These are phyloP conservation scores for Nipponia nippon DNA, from an alignment of 2,113 vertebrate genomes.

Conservation along the genomic window DNA sequence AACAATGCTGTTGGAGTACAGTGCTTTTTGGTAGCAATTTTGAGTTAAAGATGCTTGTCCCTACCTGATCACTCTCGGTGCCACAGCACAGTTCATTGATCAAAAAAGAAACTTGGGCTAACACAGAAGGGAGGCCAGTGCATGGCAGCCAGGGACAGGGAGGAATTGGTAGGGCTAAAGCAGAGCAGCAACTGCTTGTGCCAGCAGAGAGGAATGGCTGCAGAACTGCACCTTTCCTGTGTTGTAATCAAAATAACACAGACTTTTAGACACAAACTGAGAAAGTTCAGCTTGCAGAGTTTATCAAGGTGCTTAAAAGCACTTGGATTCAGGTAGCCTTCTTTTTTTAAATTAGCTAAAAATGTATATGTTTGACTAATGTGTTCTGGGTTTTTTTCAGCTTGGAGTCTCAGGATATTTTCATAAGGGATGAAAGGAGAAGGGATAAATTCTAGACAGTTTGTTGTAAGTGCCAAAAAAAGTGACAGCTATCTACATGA, in stretches of 20 bases:
- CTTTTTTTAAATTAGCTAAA: neutral
- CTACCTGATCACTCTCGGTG: neutral
- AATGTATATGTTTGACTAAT: neutral
- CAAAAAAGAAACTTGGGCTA: neutral
- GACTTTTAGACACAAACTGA: neutral
- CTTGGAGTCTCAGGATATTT: neutral
- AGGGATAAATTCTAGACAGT: conserved; percentile 6
- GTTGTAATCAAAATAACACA: neutral
- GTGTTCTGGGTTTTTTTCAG: neutral
- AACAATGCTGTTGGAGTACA: neutral
- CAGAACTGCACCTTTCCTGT: neutral
- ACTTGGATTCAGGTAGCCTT: neutral
- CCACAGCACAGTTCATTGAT: neutral
- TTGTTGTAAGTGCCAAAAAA: conserved; percentile 21
- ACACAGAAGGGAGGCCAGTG: neutral
- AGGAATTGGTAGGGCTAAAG: neutral
- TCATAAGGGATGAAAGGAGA: neutral
- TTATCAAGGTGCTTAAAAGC: neutral
- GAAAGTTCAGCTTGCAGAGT: neutral
- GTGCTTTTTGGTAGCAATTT: neutral
- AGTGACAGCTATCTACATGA: conserved; percentile 11
- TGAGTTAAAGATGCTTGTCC: neutral
- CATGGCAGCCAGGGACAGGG: neutral
- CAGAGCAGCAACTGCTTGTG: neutral
- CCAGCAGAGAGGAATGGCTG: neutral